A percentile compares a stretch with the other conserved stretches of the same genome.
These are phyloP conservation scores for Chaenogobius annularis DNA, from an alignment of 2,113 vertebrate genomes.

Conservation along the genomic window DNA sequence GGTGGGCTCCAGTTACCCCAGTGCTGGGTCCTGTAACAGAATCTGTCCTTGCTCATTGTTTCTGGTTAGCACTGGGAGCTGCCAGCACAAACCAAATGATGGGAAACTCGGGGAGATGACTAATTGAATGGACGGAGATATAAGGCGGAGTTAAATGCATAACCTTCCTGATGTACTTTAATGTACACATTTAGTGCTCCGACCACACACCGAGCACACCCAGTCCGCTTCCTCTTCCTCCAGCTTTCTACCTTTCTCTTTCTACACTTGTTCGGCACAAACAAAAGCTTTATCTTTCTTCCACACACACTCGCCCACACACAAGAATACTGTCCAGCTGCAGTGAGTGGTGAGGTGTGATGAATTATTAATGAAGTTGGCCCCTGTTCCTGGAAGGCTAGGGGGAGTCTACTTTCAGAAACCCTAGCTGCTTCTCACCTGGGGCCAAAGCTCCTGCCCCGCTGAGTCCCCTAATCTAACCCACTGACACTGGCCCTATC, in stretches of 20 bases:
- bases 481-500: slow-evolving; percentile 27
- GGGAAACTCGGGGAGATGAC: slow-evolving; percentile 42
- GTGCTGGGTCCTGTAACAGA: slow-evolving; percentile 56
- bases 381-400: slow-evolving; percentile 75
- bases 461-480: slow-evolving; percentile 35
- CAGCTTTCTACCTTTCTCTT: slow-evolving; percentile 10
- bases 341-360: slow-evolving; percentile 64
- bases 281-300: slow-evolving; percentile 59
- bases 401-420: slow-evolving; percentile 79
- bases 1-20: slow-evolving; percentile 58
- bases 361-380: slow-evolving; percentile 80
- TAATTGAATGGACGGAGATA: slow-evolving; percentile 35
- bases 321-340: slow-evolving; percentile 48
- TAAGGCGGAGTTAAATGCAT: slow-evolving; percentile 16
- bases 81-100: slow-evolving; percentile 44
- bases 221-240: slow-evolving; percentile 6
- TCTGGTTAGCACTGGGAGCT: slow-evolving; percentile 56
- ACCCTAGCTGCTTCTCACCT: slow-evolving; percentile 71
- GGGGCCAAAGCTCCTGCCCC: slow-evolving; percentile 55
- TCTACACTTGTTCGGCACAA: slow-evolving; percentile 39
- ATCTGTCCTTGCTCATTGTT: slow-evolving; percentile 61
- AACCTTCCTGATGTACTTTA: neutral
- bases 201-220: slow-evolving; percentile 6
- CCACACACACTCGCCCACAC: slow-evolving; percentile 48
- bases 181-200: slow-evolving; percentile 13